phyloP scores from a whole-genome alignment of 2,888 invertebrate species.

The Drymonia ruficornis region DNA sequence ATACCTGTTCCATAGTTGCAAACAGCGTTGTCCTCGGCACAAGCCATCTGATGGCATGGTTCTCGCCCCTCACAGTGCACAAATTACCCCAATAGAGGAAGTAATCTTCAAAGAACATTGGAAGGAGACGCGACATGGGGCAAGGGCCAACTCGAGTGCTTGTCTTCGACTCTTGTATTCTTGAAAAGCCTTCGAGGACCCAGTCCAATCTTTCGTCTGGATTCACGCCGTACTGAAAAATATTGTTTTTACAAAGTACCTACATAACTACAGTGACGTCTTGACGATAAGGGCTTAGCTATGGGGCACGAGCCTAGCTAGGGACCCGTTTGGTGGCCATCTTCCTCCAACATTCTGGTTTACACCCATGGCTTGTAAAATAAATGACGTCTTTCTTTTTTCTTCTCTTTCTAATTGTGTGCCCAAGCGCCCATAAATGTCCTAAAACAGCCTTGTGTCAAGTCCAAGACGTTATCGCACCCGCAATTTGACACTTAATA shows the following conservation, averaged over 20 bases:
- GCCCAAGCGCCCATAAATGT: no score
- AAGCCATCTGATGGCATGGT: constrained; percentile 84
- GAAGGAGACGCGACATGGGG: constrained; percentile 78
- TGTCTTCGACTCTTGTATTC: constrained; percentile 78
- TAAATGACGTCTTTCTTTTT: no score
- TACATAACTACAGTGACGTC: no score
- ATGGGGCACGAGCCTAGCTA: no score
- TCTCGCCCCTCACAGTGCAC: constrained; percentile 66
- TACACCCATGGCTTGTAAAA: no score
- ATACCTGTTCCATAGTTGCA: constrained; percentile 85
- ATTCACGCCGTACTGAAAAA: constrained; percentile 74
- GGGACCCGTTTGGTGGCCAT: no score
- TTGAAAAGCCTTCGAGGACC: constrained; percentile 74
- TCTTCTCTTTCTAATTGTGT: no score
- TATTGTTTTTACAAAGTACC: background rate
- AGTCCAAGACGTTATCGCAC: no score
- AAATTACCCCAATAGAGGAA: constrained; percentile 87
- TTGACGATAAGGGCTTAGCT: no score
- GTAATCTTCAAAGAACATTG: constrained; percentile 86
- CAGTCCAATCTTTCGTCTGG: constrained; percentile 68
- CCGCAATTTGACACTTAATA: no score
- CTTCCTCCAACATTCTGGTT: no score
- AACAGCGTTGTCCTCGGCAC: constrained; percentile 84
- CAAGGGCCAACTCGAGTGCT: constrained; percentile 77
- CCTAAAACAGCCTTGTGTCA: no score